Evolutionary conservation across 2,888 invertebrate species (phyloP), one percentile per base, ranked within the genome.

Genomic region (Pseudanteris insignis): DNA sequence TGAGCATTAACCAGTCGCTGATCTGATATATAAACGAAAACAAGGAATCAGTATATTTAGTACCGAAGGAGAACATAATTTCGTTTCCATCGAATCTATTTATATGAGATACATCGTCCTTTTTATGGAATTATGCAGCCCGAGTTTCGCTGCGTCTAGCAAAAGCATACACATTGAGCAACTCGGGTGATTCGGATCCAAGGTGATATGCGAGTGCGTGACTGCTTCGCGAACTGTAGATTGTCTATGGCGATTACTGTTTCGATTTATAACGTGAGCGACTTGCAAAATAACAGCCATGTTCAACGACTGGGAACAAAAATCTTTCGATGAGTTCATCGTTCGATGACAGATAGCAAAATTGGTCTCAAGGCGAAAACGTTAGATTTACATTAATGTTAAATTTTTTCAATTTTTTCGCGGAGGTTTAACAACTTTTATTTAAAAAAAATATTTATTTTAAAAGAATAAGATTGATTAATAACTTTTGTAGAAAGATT

Each of bases 171-270:
- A 38, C 25, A 37, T 25, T 32, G 37, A 11, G 32, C 30, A 37
- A 48, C 10, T 14, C 32, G 9, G 32, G 25, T 25, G 32, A 30
- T 32, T 48, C 21, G 38, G 25, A 48, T 48, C 30, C 38, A 37
- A 48, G 38, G 38, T 38, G 38, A 48, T 48, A 30, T 18, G 37
- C 38, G 30, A 38, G 38, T 48, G 48, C 48, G 38, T 48, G 48
- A 48, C 48, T 48, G 38, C 48, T 32, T 32, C 30, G 38, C 15
- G 38, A 48, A 48, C 38, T 18, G 48, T 32, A 48, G 37, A 38
- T 48, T 38, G 48, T 48, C 38, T 25, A 37, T 32, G 28, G 48
- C 28, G 48, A 37, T 48, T 38, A 37, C 10, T 2, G 30, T 32
- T 25, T 25, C 37, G 18, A 48, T 48, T 38, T 48, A 48, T 48